Percentiles rank a stretch among this genome's conserved stretches.
These are phyloP conservation scores for Pheosia gnoma DNA, from an alignment of 2,888 invertebrate genomes.

Conservation along the genomic window DNA sequence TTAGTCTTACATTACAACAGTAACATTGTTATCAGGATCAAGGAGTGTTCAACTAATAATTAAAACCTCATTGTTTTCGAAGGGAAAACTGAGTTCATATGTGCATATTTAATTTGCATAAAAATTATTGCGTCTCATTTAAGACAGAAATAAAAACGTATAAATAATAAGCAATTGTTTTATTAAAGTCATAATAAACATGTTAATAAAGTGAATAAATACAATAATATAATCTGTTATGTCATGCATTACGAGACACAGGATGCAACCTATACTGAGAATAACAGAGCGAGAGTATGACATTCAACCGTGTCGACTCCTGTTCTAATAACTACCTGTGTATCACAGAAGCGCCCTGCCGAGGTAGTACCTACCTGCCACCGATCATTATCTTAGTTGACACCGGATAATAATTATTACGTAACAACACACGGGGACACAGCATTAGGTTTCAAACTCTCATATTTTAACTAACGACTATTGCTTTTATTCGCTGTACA, in stretches of 20 bases:
- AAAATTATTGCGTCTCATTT: too few species aligned
- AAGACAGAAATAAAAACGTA: conserved; percentile 43
- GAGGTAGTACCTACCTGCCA: conserved; percentile 53
- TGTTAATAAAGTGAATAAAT: conserved; percentile 83
- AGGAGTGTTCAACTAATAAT: too few species aligned
- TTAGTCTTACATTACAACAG: not conserved
- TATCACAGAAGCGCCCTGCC: conserved; percentile 77
- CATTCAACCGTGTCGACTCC: conserved; percentile 57
- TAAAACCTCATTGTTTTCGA: not conserved
- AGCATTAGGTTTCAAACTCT: conserved; percentile 21
- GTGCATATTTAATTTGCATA: too few species aligned
- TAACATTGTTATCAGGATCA: too few species aligned
- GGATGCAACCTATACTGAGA: conserved; percentile 61
- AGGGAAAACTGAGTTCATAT: too few species aligned
- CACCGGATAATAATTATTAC: conserved; percentile 28
- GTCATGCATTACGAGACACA: conserved; percentile 63
- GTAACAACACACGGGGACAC: conserved; percentile 30
- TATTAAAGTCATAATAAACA: conserved; percentile 84
- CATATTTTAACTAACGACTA: conserved; percentile 27
- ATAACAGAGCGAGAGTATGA: conserved; percentile 54
- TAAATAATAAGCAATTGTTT: conserved; percentile 76
- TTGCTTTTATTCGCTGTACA: conserved; percentile 33
- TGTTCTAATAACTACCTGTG: conserved; percentile 67
- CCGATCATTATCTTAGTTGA: conserved; percentile 45
- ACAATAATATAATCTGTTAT: conserved; percentile 74